Conservation (phyloP, 2,888 invertebrate species). For the Drosophila borealis region DNA sequence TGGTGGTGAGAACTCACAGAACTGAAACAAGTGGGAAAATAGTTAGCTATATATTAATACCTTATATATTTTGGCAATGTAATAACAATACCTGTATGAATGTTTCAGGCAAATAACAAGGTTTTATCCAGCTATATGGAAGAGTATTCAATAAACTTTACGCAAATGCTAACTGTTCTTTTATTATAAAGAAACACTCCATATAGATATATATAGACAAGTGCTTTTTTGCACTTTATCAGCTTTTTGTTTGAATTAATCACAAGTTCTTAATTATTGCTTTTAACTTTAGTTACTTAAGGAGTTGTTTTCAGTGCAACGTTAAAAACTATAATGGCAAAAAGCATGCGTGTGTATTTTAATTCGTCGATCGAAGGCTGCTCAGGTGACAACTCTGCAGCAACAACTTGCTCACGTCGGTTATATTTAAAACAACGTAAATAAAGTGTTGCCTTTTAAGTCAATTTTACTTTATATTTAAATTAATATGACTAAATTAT, state of each 20-base stretch:
- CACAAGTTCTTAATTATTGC: slow-evolving; percentile 1
- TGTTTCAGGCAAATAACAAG: neutral
- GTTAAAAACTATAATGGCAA: slow-evolving; percentile 61
- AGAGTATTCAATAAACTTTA: slow-evolving; percentile 7
- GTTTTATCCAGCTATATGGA: slow-evolving; percentile 5
- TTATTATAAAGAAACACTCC: slow-evolving; percentile 1
- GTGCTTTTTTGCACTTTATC: neutral
- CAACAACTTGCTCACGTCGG: slow-evolving; percentile 35
- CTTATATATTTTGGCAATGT: slow-evolving; percentile 1
- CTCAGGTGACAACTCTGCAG: slow-evolving; percentile 68
- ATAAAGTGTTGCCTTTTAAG: neutral
- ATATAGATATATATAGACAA: slow-evolving; percentile 2
- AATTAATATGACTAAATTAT: neutral
- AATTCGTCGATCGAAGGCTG: slow-evolving; percentile 65
- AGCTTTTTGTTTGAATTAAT: neutral
- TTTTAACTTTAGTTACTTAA: slow-evolving; percentile 17
- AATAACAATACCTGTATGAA: slow-evolving; percentile 22
- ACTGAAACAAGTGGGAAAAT: slow-evolving; percentile 16
- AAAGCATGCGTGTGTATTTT: slow-evolving; percentile 76
- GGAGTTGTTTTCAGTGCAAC: slow-evolving; percentile 46
- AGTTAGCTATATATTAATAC: neutral
- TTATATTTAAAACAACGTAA: slow-evolving; percentile 53
- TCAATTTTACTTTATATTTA: neutral
- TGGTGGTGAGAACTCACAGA: slow-evolving; percentile 7
- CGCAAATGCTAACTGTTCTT: slow-evolving; percentile 36